Evolutionary conservation across 2,113 vertebrate species (phyloP).

Genomic region (Microcebus tavaratra): DNA sequence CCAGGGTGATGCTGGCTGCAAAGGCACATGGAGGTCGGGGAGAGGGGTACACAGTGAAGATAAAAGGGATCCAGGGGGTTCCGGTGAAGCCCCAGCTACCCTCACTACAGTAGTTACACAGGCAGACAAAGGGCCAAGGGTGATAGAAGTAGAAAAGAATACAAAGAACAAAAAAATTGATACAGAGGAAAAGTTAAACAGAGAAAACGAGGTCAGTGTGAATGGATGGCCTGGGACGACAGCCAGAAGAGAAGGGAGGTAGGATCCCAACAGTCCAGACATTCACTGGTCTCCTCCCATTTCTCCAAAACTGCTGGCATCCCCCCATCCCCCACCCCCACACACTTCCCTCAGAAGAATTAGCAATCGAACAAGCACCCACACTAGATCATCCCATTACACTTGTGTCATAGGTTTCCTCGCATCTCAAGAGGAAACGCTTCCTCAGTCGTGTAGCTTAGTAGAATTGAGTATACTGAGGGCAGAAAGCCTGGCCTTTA

Average conservation of each 20-base stretch:
- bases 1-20: not conserved
- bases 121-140: not conserved
- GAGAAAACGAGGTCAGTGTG: not conserved
- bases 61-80: not conserved
- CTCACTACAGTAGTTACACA: too few species aligned
- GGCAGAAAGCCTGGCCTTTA: not conserved
- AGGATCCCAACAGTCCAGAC: not conserved
- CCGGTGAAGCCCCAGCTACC: not conserved
- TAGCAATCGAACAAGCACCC: not conserved
- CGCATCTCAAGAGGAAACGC: not conserved
- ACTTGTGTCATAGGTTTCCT: not conserved
- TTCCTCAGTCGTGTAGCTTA: not conserved
- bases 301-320: not conserved
- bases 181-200: not conserved
- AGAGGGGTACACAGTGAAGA: not conserved
- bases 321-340: not conserved
- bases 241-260: not conserved
- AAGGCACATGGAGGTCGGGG: not conserved
- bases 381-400: not conserved
- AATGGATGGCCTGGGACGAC: not conserved
- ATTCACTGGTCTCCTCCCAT: not conserved
- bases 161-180: not conserved
- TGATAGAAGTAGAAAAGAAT: not conserved
- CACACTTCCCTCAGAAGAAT: not conserved
- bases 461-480: not conserved